A percentile compares a stretch with the other conserved stretches of the same genome.
Conservation (phyloP, 2,888 invertebrate species). For the Nephrocerus scutellatus region DNA sequence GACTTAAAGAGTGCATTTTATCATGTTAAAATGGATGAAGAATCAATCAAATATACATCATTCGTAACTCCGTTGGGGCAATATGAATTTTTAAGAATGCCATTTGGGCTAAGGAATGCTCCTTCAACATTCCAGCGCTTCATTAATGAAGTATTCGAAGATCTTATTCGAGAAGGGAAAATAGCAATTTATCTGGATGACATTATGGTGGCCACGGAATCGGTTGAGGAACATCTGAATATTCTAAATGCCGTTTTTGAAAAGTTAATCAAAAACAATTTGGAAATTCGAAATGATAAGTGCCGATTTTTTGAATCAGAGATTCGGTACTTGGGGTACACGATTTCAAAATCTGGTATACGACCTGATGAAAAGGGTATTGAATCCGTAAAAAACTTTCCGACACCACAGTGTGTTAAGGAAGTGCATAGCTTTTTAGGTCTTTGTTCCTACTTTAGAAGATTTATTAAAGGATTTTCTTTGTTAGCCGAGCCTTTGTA, state of each 20-base stretch:
- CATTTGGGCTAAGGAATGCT: slow-evolving; percentile 16
- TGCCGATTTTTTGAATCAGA: slow-evolving; percentile 11
- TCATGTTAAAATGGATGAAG: slow-evolving; percentile 3
- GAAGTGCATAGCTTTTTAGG: slow-evolving; percentile 7
- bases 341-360: slow-evolving; percentile 10
- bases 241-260: slow-evolving; percentile 11
- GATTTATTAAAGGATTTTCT: slow-evolving; percentile 9
- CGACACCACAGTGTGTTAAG: slow-evolving; percentile 3
- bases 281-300: slow-evolving; percentile 15
- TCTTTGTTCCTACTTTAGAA: background rate
- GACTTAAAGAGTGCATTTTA: slow-evolving; percentile 9
- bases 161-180: slow-evolving; percentile 10
- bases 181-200: slow-evolving; percentile 18
- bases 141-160: slow-evolving; percentile 13
- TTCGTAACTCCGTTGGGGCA: too few relatives aligned
- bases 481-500: slow-evolving; percentile 6
- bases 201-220: slow-evolving; percentile 15
- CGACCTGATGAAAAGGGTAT: slow-evolving; percentile 12
- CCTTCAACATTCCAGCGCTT: slow-evolving; percentile 15
- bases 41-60: slow-evolving; percentile 9
- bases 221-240: slow-evolving; percentile 7
- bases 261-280: slow-evolving; percentile 6
- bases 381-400: slow-evolving; percentile 6
- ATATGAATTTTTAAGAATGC: slow-evolving; percentile 14
- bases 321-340: slow-evolving; percentile 15